Evolutionary conservation across 2,113 vertebrate species (phyloP).

Genomic region (Pagrus major): DNA sequence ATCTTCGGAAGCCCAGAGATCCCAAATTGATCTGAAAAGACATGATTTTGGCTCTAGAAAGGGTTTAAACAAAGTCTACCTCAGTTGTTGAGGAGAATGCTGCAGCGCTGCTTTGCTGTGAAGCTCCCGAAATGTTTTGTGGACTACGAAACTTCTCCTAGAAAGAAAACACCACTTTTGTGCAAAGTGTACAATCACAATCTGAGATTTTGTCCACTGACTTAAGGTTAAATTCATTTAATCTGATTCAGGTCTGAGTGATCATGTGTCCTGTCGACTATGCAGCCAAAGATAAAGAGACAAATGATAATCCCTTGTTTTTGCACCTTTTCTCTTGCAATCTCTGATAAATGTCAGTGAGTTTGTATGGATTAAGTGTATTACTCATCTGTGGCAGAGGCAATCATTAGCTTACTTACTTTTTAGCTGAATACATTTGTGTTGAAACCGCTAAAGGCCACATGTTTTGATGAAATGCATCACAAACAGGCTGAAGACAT

Average conservation of each 20-base stretch:
- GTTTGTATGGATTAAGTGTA: not conserved
- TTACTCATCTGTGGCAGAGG: not conserved
- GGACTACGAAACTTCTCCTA: no score
- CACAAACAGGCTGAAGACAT: not conserved
- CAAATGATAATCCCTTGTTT: no score
- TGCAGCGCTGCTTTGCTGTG: no score
- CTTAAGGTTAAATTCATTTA: not conserved
- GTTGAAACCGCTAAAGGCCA: not conserved
- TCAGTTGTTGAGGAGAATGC: no score
- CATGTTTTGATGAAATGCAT: not conserved
- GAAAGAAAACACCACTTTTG: not conserved
- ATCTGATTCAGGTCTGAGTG: not conserved
- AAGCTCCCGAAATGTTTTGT: no score
- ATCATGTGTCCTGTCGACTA: not conserved
- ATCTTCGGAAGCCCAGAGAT: no score
- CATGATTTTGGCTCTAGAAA: no score
- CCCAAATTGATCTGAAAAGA: no score
- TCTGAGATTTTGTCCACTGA: not conserved
- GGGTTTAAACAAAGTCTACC: no score
- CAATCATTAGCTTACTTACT: not conserved
- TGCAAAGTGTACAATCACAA: not conserved
- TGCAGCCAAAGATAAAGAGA: not conserved
- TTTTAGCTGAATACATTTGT: not conserved
- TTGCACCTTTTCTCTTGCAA: conserved; percentile 3
- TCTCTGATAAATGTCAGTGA: not conserved